Percentiles rank a stretch among this genome's conserved stretches.
These are phyloP conservation scores for Salvelinus fontinalis DNA, from an alignment of 2,113 vertebrate genomes.

Conservation along the genomic window DNA sequence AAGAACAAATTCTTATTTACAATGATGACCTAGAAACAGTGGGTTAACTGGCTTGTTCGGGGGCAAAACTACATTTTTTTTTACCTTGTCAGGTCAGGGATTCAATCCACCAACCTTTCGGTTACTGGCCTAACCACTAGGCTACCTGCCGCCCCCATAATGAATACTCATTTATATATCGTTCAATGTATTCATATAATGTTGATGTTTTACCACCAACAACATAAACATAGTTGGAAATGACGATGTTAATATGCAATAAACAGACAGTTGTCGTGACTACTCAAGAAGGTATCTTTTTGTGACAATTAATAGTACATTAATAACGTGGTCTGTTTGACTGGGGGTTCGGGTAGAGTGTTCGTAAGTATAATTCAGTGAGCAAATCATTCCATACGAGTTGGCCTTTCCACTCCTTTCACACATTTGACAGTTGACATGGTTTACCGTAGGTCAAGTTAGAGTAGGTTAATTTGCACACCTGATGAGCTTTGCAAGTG, in stretches of 20 bases:
- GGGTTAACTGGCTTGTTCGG: no score
- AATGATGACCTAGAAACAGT: no score
- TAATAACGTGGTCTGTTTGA: background rate
- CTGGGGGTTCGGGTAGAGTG: conserved; percentile 27
- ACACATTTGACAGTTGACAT: conserved; percentile 10
- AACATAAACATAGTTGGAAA: no score
- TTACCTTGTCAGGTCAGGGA: no score
- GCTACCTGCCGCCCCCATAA: background rate
- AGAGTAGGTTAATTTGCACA: background rate
- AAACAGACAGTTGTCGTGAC: background rate
- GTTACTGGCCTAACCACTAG: no score
- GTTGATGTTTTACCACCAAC: no score
- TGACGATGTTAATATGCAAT: no score
- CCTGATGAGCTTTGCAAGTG: background rate
- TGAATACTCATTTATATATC: background rate
- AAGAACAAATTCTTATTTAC: no score
- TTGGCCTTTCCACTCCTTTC: conserved; percentile 17
- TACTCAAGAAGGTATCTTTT: background rate
- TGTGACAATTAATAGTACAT: conserved; percentile 28
- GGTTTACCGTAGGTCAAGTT: background rate
- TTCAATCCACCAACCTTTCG: no score
- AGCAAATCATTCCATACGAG: conserved; percentile 9
- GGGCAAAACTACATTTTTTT: no score
- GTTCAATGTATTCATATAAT: background rate
- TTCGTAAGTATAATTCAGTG: conserved; percentile 40